phyloP scores from a whole-genome alignment of 1,140 invertebrate species.

The Philotrypesis tridentata region DNA sequence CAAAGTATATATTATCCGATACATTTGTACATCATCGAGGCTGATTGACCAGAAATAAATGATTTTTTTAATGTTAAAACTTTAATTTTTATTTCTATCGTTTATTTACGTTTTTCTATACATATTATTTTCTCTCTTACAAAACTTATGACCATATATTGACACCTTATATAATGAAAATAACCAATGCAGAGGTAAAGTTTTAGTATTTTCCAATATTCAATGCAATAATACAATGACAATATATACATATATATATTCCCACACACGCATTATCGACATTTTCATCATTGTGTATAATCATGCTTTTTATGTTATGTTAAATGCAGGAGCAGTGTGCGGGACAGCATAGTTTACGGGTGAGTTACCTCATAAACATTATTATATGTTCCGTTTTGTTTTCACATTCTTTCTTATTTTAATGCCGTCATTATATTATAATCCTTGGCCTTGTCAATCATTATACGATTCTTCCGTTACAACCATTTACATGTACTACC shows the following conservation, averaged over 20 bases:
- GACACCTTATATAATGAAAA: too few relatives aligned
- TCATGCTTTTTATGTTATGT: slow-evolving; percentile 61
- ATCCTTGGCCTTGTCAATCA: neutral
- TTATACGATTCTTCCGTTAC: neutral
- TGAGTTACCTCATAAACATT: slow-evolving; percentile 72
- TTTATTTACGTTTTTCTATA: neutral
- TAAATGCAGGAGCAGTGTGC: slow-evolving; percentile 79
- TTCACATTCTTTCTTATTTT: neutral
- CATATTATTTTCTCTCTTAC: too few relatives aligned
- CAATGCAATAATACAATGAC: neutral
- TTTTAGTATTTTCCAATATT: neutral
- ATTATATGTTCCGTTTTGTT: neutral
- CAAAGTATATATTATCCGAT: neutral
- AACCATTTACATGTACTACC: neutral
- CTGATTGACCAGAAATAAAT: slow-evolving; percentile 18
- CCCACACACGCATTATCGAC: slow-evolving; percentile 47
- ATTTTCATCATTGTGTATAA: slow-evolving; percentile 44
- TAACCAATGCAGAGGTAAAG: neutral
- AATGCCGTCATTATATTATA: neutral
- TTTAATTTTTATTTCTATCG: neutral
- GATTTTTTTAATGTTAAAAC: slow-evolving; percentile 16
- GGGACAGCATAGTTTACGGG: slow-evolving; percentile 85
- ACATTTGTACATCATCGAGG: neutral
- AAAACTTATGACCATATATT: too few relatives aligned
- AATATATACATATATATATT: neutral